Conservation (phyloP, 2,113 vertebrate species). For the Pteropus alecto region DNA sequence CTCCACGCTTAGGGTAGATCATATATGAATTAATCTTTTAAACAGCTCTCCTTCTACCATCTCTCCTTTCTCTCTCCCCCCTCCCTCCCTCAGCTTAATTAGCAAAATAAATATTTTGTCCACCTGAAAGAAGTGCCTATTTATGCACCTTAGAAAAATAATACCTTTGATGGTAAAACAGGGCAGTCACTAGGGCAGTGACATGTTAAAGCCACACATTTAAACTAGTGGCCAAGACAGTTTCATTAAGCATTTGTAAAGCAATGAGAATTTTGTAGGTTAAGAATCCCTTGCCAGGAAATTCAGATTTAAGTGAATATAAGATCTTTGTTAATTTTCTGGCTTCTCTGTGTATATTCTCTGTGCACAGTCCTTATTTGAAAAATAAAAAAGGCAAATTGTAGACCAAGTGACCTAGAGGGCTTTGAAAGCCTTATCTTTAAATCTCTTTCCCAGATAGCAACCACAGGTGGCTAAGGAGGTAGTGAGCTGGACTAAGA, state of each 20-base stretch:
- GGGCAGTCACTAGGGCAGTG: not conserved
- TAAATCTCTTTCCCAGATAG: not conserved
- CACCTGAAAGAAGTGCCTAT: not conserved
- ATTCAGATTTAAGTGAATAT: not conserved
- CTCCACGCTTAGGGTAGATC: too few species aligned
- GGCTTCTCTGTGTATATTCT: not conserved
- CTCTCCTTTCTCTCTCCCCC: not conserved
- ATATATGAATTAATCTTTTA: not conserved
- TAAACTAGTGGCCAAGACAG: not conserved
- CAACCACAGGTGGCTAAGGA: not conserved
- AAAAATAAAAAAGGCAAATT: not conserved
- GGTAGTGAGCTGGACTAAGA: not conserved
- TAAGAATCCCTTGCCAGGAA: not conserved
- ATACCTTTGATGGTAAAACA: not conserved
- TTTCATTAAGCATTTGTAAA: not conserved
- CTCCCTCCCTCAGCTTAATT: not conserved
- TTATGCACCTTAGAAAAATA: not conserved
- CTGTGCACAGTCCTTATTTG: not conserved
- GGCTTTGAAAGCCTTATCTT: not conserved
- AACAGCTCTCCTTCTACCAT: not conserved
- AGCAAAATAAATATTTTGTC: not conserved
- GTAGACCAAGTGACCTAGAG: not conserved
- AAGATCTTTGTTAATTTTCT: conserved; percentile 14
- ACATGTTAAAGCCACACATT: not conserved
- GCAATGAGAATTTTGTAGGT: not conserved